These are phyloP conservation scores for Malurus splendens DNA, from an alignment of 2,797 vertebrate genomes.

Conservation along the genomic window DNA sequence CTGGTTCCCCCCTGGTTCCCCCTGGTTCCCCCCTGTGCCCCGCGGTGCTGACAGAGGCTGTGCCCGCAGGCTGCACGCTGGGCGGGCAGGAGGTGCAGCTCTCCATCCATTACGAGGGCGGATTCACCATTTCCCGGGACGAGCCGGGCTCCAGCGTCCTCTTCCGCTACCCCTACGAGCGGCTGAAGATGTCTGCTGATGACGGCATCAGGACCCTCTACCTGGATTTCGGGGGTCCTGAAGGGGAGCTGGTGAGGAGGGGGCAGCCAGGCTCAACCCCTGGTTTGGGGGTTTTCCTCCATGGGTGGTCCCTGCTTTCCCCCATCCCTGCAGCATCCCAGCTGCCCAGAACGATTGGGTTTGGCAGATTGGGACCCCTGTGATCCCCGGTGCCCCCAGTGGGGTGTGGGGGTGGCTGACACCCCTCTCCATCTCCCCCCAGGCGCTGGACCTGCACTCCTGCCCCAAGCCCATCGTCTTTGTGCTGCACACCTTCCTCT, in stretches of 20 bases:
- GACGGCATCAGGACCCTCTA: constrained; percentile 90
- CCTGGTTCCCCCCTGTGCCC: no score
- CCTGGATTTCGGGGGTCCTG: constrained; percentile 92
- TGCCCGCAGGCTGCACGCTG: constrained; percentile 80
- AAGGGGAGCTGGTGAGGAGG: constrained; percentile 89
- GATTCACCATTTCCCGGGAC: constrained; percentile 83
- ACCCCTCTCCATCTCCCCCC: not conserved
- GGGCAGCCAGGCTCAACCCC: not conserved
- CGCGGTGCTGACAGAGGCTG: not conserved
- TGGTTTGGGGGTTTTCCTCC: not conserved
- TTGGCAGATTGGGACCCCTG: not conserved
- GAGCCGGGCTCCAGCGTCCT: constrained; percentile 72
- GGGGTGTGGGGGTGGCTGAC: not conserved
- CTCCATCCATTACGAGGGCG: constrained; percentile 88
- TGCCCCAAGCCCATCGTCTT: constrained; percentile 95
- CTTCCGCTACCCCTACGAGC: constrained; percentile 90
- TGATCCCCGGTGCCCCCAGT: accelerated
- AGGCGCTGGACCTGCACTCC: constrained; percentile 92
- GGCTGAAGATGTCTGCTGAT: constrained; percentile 89
- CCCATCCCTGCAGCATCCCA: constrained; percentile 27
- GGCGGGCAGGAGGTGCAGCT: constrained; percentile 85
- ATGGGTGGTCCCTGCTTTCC: not conserved
- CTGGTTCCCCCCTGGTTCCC: no score
- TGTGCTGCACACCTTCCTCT: constrained; percentile 93
- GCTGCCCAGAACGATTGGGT: not conserved